These are phyloP conservation scores for Acipenser ruthenus DNA, from an alignment of 2,797 vertebrate species.

Conservation along the genomic window DNA sequence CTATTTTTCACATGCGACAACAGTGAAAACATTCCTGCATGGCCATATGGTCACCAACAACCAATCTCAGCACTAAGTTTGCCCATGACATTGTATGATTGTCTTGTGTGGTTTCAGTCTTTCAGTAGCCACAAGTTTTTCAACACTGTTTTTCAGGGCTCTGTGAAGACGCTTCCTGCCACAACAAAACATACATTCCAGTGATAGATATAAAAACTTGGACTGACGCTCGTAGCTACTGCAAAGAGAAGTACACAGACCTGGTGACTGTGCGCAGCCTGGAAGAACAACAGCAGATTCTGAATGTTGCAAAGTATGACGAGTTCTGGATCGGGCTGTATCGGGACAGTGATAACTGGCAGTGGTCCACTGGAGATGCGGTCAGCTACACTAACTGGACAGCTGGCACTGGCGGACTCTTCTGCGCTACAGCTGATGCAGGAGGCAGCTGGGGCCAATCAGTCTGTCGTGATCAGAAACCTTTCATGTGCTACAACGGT, in stretches of 20 bases:
- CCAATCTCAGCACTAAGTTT: too few relatives aligned
- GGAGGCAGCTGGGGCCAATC: neutral
- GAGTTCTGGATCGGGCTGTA: neutral
- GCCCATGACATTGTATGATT: too few relatives aligned
- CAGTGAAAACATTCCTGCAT: too few relatives aligned
- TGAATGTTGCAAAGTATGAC: neutral
- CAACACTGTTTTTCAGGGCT: neutral
- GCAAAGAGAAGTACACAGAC: neutral
- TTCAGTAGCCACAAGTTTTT: too few relatives aligned
- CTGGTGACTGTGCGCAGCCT: neutral
- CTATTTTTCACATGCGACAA: too few relatives aligned
- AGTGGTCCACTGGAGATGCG: neutral
- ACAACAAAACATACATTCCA: neutral
- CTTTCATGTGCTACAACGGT: neutral
- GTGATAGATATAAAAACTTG: neutral
- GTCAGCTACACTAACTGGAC: neutral
- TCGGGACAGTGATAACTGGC: neutral
- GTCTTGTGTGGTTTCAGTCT: too few relatives aligned
- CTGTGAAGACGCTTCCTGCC: neutral
- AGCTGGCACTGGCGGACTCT: neutral
- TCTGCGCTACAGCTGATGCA: neutral
- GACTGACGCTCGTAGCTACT: neutral
- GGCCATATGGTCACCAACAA: too few relatives aligned
- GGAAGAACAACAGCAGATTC: neutral
- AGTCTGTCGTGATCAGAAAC: neutral